phyloP scores from a whole-genome alignment of 2,113 vertebrate species.

The Naja naja region DNA sequence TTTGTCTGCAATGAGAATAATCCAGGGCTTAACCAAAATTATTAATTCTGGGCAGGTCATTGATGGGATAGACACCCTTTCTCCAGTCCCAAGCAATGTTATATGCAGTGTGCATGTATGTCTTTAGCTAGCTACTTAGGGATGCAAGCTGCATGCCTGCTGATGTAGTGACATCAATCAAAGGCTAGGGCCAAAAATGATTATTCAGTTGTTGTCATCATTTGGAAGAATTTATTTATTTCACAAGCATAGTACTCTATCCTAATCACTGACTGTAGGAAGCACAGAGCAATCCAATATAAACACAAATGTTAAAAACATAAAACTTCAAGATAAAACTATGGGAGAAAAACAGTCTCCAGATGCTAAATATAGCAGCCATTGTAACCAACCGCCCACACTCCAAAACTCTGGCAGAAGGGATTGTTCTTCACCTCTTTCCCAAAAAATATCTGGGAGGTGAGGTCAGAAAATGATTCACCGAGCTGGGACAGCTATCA shows the following conservation, averaged over 20 bases:
- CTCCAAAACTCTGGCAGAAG: background rate
- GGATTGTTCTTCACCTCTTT: background rate
- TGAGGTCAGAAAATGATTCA: background rate
- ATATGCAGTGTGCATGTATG: background rate
- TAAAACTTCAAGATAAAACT: background rate
- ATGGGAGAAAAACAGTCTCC: background rate
- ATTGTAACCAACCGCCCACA: background rate
- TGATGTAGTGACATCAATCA: background rate
- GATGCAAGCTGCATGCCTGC: background rate
- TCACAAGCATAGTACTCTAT: background rate
- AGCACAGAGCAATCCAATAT: background rate
- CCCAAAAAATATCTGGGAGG: background rate
- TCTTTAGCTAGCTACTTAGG: background rate
- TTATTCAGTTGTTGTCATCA: background rate
- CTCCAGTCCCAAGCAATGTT: background rate
- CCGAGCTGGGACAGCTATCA: background rate
- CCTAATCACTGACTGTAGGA: background rate
- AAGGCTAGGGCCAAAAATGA: background rate
- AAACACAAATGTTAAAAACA: background rate
- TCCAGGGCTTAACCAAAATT: background rate
- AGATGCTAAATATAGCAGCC: background rate
- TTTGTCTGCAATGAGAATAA: background rate
- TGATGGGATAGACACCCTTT: background rate
- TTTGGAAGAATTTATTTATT: background rate
- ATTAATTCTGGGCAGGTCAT: background rate